Percentiles rank a stretch among this genome's conserved stretches.
phyloP scores from a whole-genome alignment of 2,113 vertebrate species.

The Etheostoma cragini region DNA sequence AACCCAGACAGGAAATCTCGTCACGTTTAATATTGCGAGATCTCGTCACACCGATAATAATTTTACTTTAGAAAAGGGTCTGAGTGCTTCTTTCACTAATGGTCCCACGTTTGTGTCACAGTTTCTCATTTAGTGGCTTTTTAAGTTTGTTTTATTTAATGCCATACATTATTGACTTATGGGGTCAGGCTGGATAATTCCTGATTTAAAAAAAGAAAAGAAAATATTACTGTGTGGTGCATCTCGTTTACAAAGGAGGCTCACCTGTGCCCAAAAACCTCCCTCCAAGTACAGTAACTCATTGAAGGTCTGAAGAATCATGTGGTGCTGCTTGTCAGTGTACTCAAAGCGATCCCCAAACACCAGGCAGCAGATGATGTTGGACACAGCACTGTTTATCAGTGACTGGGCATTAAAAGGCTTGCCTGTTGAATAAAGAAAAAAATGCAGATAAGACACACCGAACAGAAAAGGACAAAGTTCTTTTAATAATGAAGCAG shows the following conservation, averaged over 20 bases:
- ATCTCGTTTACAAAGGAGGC: background rate
- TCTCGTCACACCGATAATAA: too few species aligned
- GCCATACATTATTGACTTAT: background rate
- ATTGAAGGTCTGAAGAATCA: conserved; percentile 29
- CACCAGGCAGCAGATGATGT: conserved; percentile 74
- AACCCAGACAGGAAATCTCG: too few species aligned
- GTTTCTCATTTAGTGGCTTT: background rate
- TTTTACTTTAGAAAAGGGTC: background rate
- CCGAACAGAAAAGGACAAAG: background rate
- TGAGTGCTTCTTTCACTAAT: background rate
- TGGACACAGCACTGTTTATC: conserved; percentile 85
- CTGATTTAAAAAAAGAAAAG: too few species aligned
- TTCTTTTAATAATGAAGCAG: background rate
- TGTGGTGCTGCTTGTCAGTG: conserved; percentile 51
- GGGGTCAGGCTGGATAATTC: background rate
- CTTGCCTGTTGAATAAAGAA: conserved; percentile 75
- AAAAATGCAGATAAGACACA: background rate
- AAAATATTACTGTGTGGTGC: background rate
- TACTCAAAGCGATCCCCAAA: conserved; percentile 68
- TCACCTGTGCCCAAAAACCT: conserved; percentile 42
- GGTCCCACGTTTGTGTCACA: background rate
- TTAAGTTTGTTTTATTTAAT: background rate
- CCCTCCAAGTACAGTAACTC: conserved; percentile 18
- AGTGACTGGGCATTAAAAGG: conserved; percentile 83
- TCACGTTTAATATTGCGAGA: too few species aligned